A percentile compares a stretch with the other conserved stretches of the same genome.
Evolutionary conservation across 2,113 vertebrate species (phyloP).

Genomic region (Rhynchomys soricoides): DNA sequence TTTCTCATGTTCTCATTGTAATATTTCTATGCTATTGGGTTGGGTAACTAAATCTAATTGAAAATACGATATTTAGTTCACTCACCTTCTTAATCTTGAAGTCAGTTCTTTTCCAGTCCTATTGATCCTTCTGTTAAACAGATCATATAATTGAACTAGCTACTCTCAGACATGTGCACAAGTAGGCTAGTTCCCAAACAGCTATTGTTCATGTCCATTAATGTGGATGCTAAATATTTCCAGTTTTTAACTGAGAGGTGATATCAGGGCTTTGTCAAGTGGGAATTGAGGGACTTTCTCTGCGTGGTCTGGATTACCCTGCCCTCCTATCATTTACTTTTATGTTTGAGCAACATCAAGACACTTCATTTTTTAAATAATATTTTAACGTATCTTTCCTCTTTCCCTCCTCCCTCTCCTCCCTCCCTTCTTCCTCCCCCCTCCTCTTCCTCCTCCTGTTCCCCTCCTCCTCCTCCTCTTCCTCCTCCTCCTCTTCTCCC

Average conservation of each 20-base stretch:
- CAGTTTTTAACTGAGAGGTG: neutral
- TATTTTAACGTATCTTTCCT: neutral
- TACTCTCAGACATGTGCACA: neutral
- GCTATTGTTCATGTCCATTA: neutral
- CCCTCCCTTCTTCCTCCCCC: too few species aligned
- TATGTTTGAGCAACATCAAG: neutral
- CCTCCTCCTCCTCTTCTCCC: too few species aligned
- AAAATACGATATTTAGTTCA: too few species aligned
- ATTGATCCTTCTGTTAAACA: neutral
- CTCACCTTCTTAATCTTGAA: constrained; percentile 6
- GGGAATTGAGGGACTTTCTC: neutral
- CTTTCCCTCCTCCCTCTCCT: too few species aligned
- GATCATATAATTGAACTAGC: neutral
- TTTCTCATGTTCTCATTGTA: constrained; percentile 38
- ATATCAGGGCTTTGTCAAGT: neutral
- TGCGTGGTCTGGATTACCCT: neutral
- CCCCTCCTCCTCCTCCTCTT: too few species aligned
- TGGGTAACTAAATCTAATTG: constrained; percentile 53
- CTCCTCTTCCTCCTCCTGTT: too few species aligned
- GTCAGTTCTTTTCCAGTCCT: neutral
- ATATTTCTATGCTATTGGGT: constrained; percentile 42
- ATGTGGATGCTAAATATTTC: neutral
- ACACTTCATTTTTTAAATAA: constrained; percentile 23
- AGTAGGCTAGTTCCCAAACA: neutral
- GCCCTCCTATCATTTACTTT: neutral